Conservation (phyloP, 2,888 invertebrate species). For the Notocelia uddmanniana region DNA sequence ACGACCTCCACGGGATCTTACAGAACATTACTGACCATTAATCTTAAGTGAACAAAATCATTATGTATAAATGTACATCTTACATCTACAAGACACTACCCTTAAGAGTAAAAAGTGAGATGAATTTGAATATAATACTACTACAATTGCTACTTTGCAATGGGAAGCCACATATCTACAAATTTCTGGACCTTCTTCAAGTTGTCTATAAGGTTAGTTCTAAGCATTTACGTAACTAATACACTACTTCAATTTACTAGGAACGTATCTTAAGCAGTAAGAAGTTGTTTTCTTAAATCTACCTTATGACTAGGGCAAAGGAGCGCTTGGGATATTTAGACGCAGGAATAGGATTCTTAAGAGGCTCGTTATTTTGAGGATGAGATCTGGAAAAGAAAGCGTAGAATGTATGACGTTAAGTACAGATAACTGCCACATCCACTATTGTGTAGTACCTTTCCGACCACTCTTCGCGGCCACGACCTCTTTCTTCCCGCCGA, state of each 20-base stretch:
- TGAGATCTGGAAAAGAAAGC: constrained; percentile 73
- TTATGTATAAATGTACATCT: neutral
- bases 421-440: constrained; percentile 33
- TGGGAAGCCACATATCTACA: neutral
- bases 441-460: constrained; percentile 85
- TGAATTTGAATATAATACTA: neutral
- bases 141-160: neutral
- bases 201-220: neutral
- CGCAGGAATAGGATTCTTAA: constrained; percentile 65
- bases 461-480: constrained; percentile 91
- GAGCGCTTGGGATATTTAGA: constrained; percentile 70
- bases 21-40: constrained; percentile 48
- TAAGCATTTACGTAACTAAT: neutral
- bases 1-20: constrained; percentile 87
- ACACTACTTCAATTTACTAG: neutral
- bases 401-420: constrained; percentile 27
- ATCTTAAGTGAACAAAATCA: neutral
- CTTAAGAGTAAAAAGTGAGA: neutral
- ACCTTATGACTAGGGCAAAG: constrained; percentile 68
- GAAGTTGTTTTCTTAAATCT: constrained; percentile 46
- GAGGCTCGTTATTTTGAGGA: constrained; percentile 69
- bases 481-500: constrained; percentile 87
- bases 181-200: neutral
- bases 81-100: neutral
- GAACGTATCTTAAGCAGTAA: neutral